Conservation (phyloP, 2,888 invertebrate genomes). For the Tipula helvola region DNA sequence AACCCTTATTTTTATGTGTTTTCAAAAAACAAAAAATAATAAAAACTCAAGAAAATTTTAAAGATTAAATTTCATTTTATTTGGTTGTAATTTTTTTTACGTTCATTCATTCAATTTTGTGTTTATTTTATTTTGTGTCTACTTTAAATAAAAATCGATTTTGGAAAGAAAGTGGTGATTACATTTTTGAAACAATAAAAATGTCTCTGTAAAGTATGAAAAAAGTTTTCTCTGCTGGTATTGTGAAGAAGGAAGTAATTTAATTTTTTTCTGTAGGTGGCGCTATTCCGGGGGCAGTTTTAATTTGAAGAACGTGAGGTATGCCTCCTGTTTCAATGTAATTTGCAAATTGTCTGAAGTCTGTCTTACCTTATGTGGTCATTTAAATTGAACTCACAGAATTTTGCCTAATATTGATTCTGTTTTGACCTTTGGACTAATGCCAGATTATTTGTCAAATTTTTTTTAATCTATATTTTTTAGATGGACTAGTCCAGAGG, state of each 20-base stretch:
- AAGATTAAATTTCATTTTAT: neutral
- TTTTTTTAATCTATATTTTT: too few relatives aligned
- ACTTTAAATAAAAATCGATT: constrained; percentile 4
- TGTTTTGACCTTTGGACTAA: too few relatives aligned
- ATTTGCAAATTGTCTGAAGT: too few relatives aligned
- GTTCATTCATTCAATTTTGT: neutral
- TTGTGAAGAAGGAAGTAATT: neutral
- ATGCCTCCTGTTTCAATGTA: too few relatives aligned
- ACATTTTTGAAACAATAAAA: neutral
- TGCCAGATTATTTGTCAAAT: too few relatives aligned
- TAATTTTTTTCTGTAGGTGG: neutral
- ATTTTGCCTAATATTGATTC: too few relatives aligned
- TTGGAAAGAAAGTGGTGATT: neutral
- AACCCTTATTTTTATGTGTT: neutral
- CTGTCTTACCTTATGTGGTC: too few relatives aligned
- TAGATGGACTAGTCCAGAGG: too few relatives aligned
- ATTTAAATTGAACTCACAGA: too few relatives aligned
- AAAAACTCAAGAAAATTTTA: neutral
- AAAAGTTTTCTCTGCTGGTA: neutral
- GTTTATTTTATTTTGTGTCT: neutral
- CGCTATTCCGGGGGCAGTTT: neutral
- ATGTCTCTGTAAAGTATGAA: neutral
- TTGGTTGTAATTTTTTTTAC: neutral
- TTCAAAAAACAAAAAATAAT: neutral
- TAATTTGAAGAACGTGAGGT: too few relatives aligned